phyloP scores from a whole-genome alignment of 2,888 invertebrate species.

The Agrochola macilenta region DNA sequence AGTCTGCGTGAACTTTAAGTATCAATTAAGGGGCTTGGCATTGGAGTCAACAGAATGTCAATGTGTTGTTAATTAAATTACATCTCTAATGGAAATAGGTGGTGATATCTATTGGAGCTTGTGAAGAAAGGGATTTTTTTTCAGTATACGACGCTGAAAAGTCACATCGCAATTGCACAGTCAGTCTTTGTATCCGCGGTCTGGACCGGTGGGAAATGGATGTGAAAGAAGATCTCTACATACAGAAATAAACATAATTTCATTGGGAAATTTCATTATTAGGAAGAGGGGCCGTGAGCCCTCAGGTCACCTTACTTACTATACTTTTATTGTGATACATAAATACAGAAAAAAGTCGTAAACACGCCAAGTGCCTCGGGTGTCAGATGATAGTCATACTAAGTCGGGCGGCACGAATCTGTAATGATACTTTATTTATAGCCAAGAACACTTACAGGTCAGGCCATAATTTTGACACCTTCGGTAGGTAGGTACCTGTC shows the following conservation, averaged over 20 bases:
- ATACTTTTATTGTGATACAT: no score
- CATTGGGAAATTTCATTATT: no score
- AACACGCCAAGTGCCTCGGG: neutral
- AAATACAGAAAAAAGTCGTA: neutral
- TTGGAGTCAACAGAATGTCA: constrained; percentile 21
- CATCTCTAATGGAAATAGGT: neutral
- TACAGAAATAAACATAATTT: no score
- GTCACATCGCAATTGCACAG: no score
- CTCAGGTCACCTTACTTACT: neutral
- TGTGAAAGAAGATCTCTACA: no score
- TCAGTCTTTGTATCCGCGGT: neutral
- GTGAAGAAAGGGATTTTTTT: neutral
- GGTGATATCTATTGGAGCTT: no score
- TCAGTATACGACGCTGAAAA: neutral
- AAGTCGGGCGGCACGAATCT: neutral
- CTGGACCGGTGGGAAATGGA: neutral
- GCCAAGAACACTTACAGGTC: neutral
- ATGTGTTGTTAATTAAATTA: constrained; percentile 8
- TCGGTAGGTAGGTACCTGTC: neutral
- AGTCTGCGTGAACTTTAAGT: constrained; percentile 31
- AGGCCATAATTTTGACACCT: neutral
- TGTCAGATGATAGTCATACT: neutral
- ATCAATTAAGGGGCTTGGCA: constrained; percentile 47
- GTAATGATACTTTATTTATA: constrained; percentile 14
- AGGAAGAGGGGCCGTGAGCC: neutral